These are phyloP conservation scores for Danaus chrysippus DNA, from an alignment of 2,888 invertebrate genomes.

Conservation along the genomic window DNA sequence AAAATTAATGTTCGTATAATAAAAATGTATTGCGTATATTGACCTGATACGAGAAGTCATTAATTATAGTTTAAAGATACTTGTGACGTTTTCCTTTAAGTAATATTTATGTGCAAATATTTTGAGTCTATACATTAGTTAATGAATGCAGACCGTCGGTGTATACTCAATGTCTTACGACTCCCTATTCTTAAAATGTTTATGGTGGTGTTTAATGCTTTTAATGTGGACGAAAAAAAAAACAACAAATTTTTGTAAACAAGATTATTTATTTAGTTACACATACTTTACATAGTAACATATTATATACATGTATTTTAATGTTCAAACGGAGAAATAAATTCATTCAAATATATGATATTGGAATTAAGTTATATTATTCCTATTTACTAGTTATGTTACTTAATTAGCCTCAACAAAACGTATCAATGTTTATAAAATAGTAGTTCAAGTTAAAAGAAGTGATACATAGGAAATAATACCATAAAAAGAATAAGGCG, in stretches of 20 bases:
- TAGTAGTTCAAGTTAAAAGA: not conserved
- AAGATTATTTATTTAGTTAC: not conserved
- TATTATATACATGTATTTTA: no score
- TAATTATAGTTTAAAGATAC: slow-evolving; percentile 46
- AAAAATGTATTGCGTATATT: not conserved
- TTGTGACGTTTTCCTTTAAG: slow-evolving; percentile 57
- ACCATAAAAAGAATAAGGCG: slow-evolving; percentile 49
- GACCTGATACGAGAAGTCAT: slow-evolving; percentile 32
- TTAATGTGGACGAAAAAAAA: not conserved
- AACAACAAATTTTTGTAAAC: not conserved
- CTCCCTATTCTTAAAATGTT: slow-evolving; percentile 48
- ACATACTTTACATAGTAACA: not conserved
- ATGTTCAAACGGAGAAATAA: no score
- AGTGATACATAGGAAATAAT: not conserved
- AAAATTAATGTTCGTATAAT: not conserved
- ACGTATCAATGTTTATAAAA: no score
- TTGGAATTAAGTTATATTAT: no score
- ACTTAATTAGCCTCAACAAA: no score
- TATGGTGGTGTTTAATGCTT: not conserved
- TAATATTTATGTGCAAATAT: slow-evolving; percentile 76
- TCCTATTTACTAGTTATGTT: no score
- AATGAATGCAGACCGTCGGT: slow-evolving; percentile 73
- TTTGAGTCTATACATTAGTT: slow-evolving; percentile 77
- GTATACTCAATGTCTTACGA: slow-evolving; percentile 55
- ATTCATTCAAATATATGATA: no score